phyloP scores from a whole-genome alignment of 2,888 invertebrate genomes.

The Vandiemenella viatica region DNA sequence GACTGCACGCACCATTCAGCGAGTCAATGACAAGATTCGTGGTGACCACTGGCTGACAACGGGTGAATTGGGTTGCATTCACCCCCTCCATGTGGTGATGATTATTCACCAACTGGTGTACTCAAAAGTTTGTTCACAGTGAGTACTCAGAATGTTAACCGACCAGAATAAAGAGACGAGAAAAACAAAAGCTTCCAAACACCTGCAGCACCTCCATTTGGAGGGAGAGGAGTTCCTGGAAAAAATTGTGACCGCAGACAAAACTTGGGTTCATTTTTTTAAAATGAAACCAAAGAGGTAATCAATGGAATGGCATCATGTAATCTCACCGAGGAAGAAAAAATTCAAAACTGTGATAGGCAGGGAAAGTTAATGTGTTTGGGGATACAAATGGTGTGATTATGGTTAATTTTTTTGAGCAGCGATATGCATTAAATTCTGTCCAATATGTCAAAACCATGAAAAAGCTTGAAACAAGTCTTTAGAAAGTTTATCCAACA shows the following conservation, averaged over 20 bases:
- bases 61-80: background rate
- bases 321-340: background rate
- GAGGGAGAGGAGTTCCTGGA: background rate
- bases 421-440: background rate
- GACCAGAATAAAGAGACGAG: background rate
- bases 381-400: background rate
- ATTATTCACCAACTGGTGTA: background rate
- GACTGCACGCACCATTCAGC: constrained; percentile 1
- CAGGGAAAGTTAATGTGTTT: background rate
- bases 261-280: background rate
- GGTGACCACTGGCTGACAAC: constrained; percentile 3
- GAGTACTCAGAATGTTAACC: background rate
- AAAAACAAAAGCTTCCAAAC: background rate
- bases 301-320: background rate
- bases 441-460: background rate
- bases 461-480: background rate
- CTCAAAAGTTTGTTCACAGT: background rate
- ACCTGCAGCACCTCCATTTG: background rate
- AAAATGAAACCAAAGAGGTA: background rate
- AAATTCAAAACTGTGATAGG: background rate
- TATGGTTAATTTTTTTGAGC: background rate
- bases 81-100: background rate
- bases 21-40: constrained; percentile 1
- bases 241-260: background rate
- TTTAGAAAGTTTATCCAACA: background rate